Percentiles rank a stretch among this genome's conserved stretches.
These are phyloP conservation scores for Seira ritae DNA, from an alignment of 2,888 invertebrate genomes.

Conservation along the genomic window DNA sequence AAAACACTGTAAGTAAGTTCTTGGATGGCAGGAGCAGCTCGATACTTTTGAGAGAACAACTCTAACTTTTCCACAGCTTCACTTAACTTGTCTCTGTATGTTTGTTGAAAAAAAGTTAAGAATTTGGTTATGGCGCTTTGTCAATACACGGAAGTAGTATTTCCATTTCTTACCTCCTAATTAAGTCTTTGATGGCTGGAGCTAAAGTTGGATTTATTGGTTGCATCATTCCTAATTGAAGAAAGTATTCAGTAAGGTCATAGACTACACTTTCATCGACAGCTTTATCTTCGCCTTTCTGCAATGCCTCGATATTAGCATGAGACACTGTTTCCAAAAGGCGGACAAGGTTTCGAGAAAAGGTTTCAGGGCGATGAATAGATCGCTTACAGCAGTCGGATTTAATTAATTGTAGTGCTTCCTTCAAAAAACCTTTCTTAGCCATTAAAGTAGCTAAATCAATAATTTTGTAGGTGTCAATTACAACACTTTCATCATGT, in stretches of 20 bases:
- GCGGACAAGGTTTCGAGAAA: constrained; percentile 56
- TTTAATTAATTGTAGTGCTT: constrained; percentile 35
- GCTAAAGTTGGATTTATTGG: constrained; percentile 48
- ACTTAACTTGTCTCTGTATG: constrained; percentile 36
- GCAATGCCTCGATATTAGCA: background rate
- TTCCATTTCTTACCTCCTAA: constrained; percentile 40
- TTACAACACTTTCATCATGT: background rate
- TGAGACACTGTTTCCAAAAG: constrained; percentile 53
- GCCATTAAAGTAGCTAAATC: constrained; percentile 62
- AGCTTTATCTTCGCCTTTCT: background rate
- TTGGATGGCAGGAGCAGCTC: constrained; percentile 47
- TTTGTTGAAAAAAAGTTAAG: too few species aligned
- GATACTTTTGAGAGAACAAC: constrained; percentile 32
- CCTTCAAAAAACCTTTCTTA: constrained; percentile 26
- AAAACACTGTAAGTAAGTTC: constrained; percentile 58
- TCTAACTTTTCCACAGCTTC: constrained; percentile 53
- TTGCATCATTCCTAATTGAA: constrained; percentile 30
- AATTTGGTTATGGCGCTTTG: background rate
- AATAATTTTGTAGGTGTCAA: constrained; percentile 63
- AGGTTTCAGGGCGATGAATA: constrained; percentile 9
- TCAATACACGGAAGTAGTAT: background rate
- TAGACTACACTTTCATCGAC: constrained; percentile 16
- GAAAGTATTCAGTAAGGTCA: constrained; percentile 37
- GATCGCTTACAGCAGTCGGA: constrained; percentile 13
- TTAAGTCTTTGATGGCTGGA: constrained; percentile 50